Evolutionary conservation across 2,113 vertebrate species (phyloP).

Genomic region (Nycticryphes semicollaris): DNA sequence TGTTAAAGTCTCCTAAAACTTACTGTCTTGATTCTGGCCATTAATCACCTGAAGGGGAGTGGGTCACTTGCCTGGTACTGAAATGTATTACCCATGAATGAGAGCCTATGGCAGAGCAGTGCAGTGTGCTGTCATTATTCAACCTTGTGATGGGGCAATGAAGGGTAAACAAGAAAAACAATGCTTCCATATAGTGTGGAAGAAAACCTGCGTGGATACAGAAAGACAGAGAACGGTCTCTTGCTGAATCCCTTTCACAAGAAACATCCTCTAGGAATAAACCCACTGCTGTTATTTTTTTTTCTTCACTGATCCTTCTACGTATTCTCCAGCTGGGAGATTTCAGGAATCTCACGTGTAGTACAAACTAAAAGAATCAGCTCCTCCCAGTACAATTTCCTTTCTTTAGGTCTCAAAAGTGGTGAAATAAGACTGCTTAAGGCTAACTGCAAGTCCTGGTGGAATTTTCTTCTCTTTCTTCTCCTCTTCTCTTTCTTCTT

Average conservation of each 20-base stretch:
- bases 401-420: neutral
- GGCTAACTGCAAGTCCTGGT: neutral
- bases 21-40: neutral
- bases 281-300: neutral
- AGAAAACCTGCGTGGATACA: neutral
- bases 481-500: too few species aligned
- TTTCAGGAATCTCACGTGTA: neutral
- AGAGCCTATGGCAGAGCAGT: neutral
- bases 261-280: neutral
- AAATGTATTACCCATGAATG: neutral
- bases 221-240: neutral
- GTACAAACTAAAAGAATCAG: neutral
- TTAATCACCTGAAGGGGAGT: neutral
- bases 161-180: neutral
- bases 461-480: too few species aligned
- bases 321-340: accelerated
- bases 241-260: neutral
- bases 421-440: neutral
- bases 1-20: neutral
- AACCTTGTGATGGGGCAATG: neutral
- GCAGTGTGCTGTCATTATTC: accelerated
- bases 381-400: neutral
- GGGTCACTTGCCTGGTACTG: neutral
- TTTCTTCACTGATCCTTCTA: neutral
- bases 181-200: accelerated